Evolutionary conservation across 2,113 vertebrate species (phyloP), one percentile per base, ranked within the genome.

Genomic region (Oxyura jamaicensis): DNA sequence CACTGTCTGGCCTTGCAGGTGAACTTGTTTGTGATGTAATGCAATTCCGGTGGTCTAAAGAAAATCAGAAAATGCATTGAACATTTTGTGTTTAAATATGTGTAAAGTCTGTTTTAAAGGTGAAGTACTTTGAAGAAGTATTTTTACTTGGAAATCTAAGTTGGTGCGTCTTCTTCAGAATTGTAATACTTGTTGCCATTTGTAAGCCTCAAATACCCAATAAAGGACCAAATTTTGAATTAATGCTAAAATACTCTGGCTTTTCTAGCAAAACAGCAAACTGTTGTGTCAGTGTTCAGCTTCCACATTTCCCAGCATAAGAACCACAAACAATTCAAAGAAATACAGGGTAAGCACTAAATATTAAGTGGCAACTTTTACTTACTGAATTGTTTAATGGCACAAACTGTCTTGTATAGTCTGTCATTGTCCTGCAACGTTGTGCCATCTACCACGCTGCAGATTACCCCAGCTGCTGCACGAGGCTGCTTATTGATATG

Each of bases 211-310:
- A 86, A 88, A 60, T 46, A 55, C 66, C 60, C 31, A 95, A 96
- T 95, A 95, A 94, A 96, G 91, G 96, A 96, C 94, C 94, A 94
- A 90, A 76, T 89, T 95, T 95, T 84, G 91, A 89, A 68, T 68
- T 75, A 74, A 58, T n/a, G 36, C 50, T 53, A 23, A 36, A 42
- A 29, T 19, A 19, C 14, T 56, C 23, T 2, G 7, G 31, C 26
- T 87, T 13, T 5, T 7, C 56, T 66, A 69, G 74, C 81, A 67
- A 52, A 83, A 5, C 46, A 23, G 21, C 39, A 21, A 12, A 36
- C 46, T 48, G 35, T 16, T 86, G 63, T 46, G 48, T 48, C 75
- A 46, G 55, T 23, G 3, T 18, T 7, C n/a, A 13, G 11, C 31
- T 53, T 65, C 46, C 16, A 10, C 2, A 4, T 65, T 88, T 80